Base-by-base conservation (phyloP, 2,113 vertebrate genomes). In the Pterocles burchelli region DNA sequence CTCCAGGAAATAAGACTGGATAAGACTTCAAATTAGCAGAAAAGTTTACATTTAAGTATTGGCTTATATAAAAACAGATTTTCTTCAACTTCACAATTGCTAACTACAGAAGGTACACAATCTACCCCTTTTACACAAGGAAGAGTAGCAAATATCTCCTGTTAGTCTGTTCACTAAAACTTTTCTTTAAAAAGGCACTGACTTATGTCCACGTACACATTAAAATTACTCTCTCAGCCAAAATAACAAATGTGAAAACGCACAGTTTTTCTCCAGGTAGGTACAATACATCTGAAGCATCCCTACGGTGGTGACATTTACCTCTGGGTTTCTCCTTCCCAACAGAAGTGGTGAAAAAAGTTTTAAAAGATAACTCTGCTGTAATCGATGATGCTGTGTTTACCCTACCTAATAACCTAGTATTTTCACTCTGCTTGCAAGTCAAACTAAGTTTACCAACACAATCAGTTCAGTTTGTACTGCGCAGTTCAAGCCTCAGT, bases 401-500 rank as follows among this genome's bases (percentile, higher is more conserved):
- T 61, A 45, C 13, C 17, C 13, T 20, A 48, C 24, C 15, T 73
- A 80, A 61, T 41, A 57, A 79, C 34, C 19, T 34, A 52, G 19
- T 29, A 22, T 80, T 79, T 72, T 36, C 17, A 52, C 59, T 62
- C 54, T 17, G 9, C 14, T 77, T 59, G 11, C 22, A 43, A 68
- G 25, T 8, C 22, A n/a, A 59, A 90, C 52, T 36, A 70, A 70
- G 41, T 52, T 67, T 28, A 66, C 15, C 68, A 68, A 63, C 9
- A 71, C 0, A 1, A 57, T 61, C 49, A n/a, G 21, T 29, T 91
- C 24, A 12, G 16, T 85, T 67, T 31, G 26, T 5, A 63, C 17
- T 0, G 0, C 4, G 33, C 28, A 89, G 33, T 0, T 70, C 11
- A 83, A 88, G 10, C 17, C 18, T 9, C n/a, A 62, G 13, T 25